Conservation (phyloP, 2,797 vertebrate genomes). For the Macroramphosus scolopax region DNA sequence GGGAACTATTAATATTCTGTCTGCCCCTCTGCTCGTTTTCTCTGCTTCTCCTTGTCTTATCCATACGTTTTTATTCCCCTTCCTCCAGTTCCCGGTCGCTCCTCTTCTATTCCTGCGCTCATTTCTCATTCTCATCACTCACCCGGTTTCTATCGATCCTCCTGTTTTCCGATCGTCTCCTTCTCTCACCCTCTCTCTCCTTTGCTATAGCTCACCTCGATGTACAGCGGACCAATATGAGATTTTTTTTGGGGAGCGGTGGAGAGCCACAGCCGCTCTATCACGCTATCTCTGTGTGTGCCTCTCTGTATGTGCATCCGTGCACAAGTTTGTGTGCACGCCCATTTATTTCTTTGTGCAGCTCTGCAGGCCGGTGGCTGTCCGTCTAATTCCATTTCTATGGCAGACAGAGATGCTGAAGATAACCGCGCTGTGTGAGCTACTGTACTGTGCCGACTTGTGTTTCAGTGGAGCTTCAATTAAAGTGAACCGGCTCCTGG, state of each 20-base stretch:
- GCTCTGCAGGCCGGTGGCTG: constrained; percentile 34
- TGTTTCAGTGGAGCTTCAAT: constrained; percentile 60
- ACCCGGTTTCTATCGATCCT: no score
- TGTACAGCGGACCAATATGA: constrained; percentile 41
- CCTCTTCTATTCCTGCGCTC: neutral
- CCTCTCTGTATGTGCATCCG: constrained; percentile 5
- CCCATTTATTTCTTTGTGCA: constrained; percentile 20
- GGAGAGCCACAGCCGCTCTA: no score
- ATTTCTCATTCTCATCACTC: constrained; percentile 21
- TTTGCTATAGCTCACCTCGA: constrained; percentile 23
- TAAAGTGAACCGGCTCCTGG: constrained; percentile 53
- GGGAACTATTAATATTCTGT: constrained; percentile 36
- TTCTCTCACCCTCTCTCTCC: constrained; percentile 15
- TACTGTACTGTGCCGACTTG: constrained; percentile 36
- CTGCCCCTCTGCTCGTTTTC: constrained; percentile 32
- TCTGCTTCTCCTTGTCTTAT: no score
- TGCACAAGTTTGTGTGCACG: no score
- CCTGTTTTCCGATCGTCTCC: no score
- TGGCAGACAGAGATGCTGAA: constrained; percentile 43
- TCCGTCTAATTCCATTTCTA: constrained; percentile 53
- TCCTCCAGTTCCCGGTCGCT: no score
- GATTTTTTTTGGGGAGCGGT: constrained; percentile 36
- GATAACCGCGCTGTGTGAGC: constrained; percentile 45
- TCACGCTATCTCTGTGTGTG: no score
- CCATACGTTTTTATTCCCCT: no score